phyloP scores from a whole-genome alignment of 2,113 vertebrate species.

The Chloebia gouldiae region DNA sequence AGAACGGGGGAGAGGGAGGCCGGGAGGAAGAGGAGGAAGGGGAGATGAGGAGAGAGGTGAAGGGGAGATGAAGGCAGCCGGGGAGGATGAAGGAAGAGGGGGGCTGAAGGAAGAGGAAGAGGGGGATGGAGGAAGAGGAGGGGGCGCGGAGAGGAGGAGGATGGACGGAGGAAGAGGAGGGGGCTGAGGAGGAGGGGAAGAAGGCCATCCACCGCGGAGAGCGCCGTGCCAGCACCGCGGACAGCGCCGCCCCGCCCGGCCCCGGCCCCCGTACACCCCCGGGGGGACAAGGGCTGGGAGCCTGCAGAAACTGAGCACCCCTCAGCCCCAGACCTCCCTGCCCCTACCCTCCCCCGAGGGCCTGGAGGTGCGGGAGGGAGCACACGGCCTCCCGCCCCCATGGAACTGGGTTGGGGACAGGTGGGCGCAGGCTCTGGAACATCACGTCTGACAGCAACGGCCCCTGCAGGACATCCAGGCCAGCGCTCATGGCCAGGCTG shows the following conservation, averaged over 20 bases:
- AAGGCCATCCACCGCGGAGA: conserved; percentile 34
- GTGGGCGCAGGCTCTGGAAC: background rate
- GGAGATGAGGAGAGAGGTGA: background rate
- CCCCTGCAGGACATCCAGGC: background rate
- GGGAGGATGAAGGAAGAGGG: conserved; percentile 12
- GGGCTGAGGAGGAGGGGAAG: conserved; percentile 2
- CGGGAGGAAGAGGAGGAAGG: background rate
- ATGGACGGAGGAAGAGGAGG: conserved; percentile 2
- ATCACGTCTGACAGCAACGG: background rate
- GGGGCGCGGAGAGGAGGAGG: background rate
- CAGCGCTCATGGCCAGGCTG: background rate
- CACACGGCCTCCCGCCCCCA: background rate
- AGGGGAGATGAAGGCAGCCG: background rate
- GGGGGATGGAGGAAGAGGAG: conserved; percentile 18
- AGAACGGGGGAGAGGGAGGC: background rate
- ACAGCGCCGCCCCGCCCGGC: background rate
- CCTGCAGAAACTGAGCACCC: background rate
- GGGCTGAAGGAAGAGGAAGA: conserved; percentile 31
- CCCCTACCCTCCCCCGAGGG: background rate
- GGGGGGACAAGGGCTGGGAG: background rate
- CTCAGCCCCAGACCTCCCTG: background rate
- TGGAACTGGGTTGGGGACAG: background rate
- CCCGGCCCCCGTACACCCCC: background rate
- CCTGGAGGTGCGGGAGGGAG: background rate
- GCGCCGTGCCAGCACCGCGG: conserved; percentile 41